Conservation (phyloP, 2,888 invertebrate species). For the Xestoiulus laeticollis region DNA sequence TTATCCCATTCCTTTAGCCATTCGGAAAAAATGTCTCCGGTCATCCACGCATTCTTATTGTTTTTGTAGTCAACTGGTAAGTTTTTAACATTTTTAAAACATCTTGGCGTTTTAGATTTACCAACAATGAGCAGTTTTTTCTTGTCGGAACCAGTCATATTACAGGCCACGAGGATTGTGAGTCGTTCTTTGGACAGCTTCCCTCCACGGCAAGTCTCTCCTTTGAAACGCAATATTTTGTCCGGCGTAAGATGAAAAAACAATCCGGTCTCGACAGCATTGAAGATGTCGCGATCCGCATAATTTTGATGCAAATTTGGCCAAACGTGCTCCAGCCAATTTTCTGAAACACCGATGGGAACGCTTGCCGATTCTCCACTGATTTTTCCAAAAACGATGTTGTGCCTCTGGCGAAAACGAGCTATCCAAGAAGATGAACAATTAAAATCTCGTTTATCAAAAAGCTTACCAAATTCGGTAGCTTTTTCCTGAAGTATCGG, state of each 20-base stretch:
- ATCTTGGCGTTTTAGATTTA: neutral
- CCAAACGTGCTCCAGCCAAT: too few relatives aligned
- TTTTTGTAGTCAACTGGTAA: too few relatives aligned
- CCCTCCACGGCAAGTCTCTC: neutral
- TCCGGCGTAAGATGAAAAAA: neutral
- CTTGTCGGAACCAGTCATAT: conserved; percentile 8
- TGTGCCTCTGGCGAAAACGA: too few relatives aligned
- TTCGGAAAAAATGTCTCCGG: neutral
- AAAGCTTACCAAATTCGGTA: too few relatives aligned
- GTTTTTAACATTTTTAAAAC: conserved; percentile 32
- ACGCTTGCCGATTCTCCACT: too few relatives aligned
- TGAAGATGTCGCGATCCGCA: too few relatives aligned
- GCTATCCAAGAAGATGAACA: too few relatives aligned
- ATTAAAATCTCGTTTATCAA: too few relatives aligned
- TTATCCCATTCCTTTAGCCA: neutral
- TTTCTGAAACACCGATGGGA: too few relatives aligned
- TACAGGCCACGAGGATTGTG: neutral
- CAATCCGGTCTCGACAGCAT: neutral
- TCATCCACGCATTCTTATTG: conserved; percentile 40
- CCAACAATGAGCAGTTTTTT: neutral
- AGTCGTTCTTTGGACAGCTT: neutral
- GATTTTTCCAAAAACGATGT: too few relatives aligned
- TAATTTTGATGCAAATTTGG: too few relatives aligned
- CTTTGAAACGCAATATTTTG: neutral
- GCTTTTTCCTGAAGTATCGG: too few relatives aligned